Conservation (phyloP, 2,888 invertebrate genomes). For the Leucania comma region DNA sequence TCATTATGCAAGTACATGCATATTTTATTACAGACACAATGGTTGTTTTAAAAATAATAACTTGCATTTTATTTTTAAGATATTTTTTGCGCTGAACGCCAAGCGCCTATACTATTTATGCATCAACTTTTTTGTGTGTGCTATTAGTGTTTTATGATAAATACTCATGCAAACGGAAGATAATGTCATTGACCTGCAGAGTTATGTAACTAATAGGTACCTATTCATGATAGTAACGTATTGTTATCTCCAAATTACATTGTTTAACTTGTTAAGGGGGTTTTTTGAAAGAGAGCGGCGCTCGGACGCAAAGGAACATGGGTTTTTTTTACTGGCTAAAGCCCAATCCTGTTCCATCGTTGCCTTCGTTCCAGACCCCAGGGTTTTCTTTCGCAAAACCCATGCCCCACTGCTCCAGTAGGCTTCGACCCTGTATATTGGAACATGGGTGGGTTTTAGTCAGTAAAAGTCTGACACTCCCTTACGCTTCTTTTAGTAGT, state of each 20-base stretch:
- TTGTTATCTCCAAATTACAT: background rate
- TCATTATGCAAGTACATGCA: background rate
- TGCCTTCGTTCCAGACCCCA: too few relatives aligned
- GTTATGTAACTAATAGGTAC: background rate
- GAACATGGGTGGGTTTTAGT: too few relatives aligned
- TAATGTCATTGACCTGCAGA: slow-evolving; percentile 5
- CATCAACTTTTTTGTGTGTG: slow-evolving; percentile 5
- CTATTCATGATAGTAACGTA: background rate
- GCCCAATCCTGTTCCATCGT: too few relatives aligned
- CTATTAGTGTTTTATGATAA: background rate
- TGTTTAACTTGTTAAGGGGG: background rate
- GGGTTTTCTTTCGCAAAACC: too few relatives aligned
- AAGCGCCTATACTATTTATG: background rate
- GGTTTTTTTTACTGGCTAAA: too few relatives aligned
- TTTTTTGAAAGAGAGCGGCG: too few relatives aligned
- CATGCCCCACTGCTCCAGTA: too few relatives aligned
- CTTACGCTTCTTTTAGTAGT: too few relatives aligned
- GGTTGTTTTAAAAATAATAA: background rate
- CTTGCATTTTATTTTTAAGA: background rate
- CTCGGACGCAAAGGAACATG: too few relatives aligned
- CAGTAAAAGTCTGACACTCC: too few relatives aligned
- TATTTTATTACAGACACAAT: background rate
- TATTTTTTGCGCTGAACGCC: background rate
- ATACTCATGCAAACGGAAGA: background rate
- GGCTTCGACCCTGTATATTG: too few relatives aligned